phyloP scores from a whole-genome alignment of 2,797 vertebrate genomes.

The Melanotaenia boesemani region DNA sequence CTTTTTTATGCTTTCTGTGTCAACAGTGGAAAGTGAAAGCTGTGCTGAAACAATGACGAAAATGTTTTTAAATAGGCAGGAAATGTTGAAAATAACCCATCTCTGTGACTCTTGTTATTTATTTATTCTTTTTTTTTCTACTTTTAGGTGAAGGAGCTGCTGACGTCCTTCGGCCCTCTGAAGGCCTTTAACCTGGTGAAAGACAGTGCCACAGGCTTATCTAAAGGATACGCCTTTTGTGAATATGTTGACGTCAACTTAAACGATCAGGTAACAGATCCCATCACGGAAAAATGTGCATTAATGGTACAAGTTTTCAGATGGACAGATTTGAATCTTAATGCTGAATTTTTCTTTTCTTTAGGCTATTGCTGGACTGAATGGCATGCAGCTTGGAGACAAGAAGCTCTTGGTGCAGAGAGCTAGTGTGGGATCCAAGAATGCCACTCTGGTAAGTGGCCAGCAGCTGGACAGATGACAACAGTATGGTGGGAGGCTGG shows the following conservation, averaged over 20 bases:
- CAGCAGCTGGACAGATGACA: constrained; percentile 52
- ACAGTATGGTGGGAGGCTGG: constrained; percentile 40
- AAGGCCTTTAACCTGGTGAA: constrained; percentile 97
- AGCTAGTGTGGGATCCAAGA: constrained; percentile 95
- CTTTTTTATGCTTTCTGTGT: background rate
- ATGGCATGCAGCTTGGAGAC: constrained; percentile 94
- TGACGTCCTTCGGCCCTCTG: constrained; percentile 93
- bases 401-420: constrained; percentile 95
- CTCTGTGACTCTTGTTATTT: background rate
- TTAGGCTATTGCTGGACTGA: constrained; percentile 93
- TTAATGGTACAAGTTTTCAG: background rate
- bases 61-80: background rate
- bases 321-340: background rate
- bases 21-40: background rate
- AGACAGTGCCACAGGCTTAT: constrained; percentile 94
- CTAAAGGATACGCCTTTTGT: constrained; percentile 96
- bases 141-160: constrained; percentile 91
- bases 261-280: constrained; percentile 88
- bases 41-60: background rate
- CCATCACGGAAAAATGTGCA: background rate
- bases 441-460: constrained; percentile 90
- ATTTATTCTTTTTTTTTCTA: background rate
- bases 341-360: constrained; percentile 10
- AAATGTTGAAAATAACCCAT: background rate
- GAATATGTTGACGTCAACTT: constrained; percentile 97